Percentiles rank a stretch among this genome's conserved stretches.
These are phyloP conservation scores for Ornithorhynchus anatinus DNA, from an alignment of 2,113 vertebrate species.

Conservation along the genomic window DNA sequence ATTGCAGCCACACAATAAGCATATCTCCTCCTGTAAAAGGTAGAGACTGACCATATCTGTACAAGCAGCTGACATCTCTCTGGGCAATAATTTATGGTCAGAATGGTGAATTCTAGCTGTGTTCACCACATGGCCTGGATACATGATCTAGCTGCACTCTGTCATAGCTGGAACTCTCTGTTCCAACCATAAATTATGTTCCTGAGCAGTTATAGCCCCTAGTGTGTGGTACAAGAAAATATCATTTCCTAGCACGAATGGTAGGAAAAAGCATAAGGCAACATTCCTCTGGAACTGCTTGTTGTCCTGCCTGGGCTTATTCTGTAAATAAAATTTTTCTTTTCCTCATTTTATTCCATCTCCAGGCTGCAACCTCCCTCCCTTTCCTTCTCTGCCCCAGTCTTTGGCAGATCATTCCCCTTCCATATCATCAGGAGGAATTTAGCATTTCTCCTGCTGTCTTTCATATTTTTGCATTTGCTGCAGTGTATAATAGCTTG, in stretches of 20 bases:
- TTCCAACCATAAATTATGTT: no score
- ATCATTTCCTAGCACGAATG: background rate
- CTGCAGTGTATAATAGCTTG: slow-evolving; percentile 1
- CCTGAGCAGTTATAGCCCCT: no score
- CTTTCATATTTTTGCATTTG: background rate
- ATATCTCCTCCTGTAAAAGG: background rate
- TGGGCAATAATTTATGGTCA: no score
- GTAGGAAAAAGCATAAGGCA: background rate
- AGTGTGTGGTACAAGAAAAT: background rate
- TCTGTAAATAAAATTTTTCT: background rate
- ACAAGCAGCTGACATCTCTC: no score
- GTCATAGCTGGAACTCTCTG: no score
- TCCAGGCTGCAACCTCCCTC: background rate
- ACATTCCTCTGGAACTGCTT: background rate
- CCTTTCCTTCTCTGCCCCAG: background rate
- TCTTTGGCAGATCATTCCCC: slow-evolving; percentile 4
- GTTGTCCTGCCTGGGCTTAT: background rate
- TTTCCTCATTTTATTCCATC: background rate
- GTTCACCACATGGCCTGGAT: no score
- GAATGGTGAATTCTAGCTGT: no score
- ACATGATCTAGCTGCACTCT: no score
- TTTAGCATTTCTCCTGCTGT: background rate
- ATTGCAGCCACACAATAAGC: background rate
- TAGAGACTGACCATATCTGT: background rate
- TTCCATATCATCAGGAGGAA: background rate